phyloP scores from a whole-genome alignment of 2,113 vertebrate species.

The Tympanuchus pallidicinctus region DNA sequence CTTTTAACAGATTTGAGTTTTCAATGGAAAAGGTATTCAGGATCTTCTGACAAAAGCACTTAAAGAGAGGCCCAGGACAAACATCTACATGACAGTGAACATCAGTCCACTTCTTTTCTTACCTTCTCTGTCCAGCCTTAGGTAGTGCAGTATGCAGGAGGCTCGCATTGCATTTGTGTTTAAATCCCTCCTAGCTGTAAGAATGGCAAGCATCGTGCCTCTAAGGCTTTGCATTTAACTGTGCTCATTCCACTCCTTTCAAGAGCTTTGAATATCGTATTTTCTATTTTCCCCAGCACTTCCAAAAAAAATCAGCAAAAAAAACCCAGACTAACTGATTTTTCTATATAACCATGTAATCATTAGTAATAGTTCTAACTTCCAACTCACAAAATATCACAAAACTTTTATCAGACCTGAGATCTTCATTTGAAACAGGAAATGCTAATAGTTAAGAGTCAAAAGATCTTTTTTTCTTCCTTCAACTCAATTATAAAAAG shows the following conservation, averaged over 20 bases:
- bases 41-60: not conserved
- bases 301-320: not conserved
- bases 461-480: not conserved
- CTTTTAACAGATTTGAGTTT: not conserved
- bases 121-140: not conserved
- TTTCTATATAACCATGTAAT: not conserved
- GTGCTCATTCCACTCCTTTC: not conserved
- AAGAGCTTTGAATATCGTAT: rapidly evolving
- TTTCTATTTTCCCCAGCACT: not conserved
- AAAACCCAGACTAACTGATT: not conserved
- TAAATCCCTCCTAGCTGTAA: not conserved
- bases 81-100: rapidly evolving
- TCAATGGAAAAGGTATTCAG: not conserved
- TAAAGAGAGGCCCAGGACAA: not conserved
- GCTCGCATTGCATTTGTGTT: rapidly evolving
- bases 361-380: not conserved
- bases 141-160: rapidly evolving
- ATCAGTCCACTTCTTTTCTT: not conserved
- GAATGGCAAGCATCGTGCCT: rapidly evolving
- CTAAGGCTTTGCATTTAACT: not conserved
- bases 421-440: rapidly evolving
- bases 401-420: rapidly evolving
- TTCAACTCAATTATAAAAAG: not conserved
- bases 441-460: rapidly evolving
- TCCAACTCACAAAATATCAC: rapidly evolving